Base-by-base conservation (phyloP, 1,140 invertebrate species). In the Brachionus rotundiformis region DNA sequence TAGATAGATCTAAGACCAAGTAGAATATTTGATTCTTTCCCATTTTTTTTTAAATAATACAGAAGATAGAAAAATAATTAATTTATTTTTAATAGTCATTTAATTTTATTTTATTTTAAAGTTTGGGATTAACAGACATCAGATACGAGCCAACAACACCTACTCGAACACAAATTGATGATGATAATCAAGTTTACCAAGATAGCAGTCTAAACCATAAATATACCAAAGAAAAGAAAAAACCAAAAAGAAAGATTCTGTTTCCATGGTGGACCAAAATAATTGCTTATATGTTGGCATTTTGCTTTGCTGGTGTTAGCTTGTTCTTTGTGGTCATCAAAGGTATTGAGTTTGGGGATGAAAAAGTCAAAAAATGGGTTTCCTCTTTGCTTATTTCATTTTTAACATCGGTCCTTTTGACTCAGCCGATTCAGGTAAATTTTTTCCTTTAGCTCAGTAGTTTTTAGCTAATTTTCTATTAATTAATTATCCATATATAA, bases 201-300 rank as follows among this genome's bases (percentile, higher is more conserved):
- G 16, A 76, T n/a, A n/a, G n/a, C n/a, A n/a, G n/a, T n/a, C n/a
- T n/a, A n/a, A n/a, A n/a, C n/a, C n/a, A n/a, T n/a, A n/a, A n/a
- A n/a, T n/a, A n/a, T n/a, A n/a, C n/a, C n/a, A n/a, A n/a, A n/a
- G n/a, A n/a, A n/a, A n/a, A n/a, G n/a, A n/a, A n/a, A 31, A 82
- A 47, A 59, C 41, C 61, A 11, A 81, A 83, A 68, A 83, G 81
- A 68, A 88, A 86, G 80, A 80, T 82, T 76, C 83, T 82, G 2
- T 84, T 90, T 54, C 73, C 73, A 7, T 76, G 73, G 73, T 76
- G 73, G 73, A 44, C 39, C n/a, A 76, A 39, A 49, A 76, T 76
- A 29, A 39, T 76, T 39, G 73, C 73, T 11, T 76, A 76, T 19
- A 29, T 76, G n/a, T 27, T 76, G 10, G n/a, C 31, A 0, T 76